Evolutionary conservation across 1,140 invertebrate species (phyloP), one percentile per base, ranked within the genome.

Genomic region (Hylyphantes graminicola): DNA sequence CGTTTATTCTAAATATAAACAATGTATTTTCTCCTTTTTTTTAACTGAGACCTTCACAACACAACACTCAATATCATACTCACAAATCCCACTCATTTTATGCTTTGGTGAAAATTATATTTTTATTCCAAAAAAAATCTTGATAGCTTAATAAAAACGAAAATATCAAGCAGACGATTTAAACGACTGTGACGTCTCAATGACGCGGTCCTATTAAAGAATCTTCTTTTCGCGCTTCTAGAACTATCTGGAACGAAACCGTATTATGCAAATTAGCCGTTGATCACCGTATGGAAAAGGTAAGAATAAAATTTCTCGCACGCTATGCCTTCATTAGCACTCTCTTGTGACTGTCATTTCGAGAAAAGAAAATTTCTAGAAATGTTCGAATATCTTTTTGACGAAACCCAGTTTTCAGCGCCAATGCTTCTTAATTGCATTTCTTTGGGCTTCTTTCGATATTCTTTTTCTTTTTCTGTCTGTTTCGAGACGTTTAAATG

Each of bases 181-280:
- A 17, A 76, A 76, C 51, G 57, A 63, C 57, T 76, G 11, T 76
- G 74, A 76, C 21, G 59, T 50, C 57, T 63, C 74, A 17, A 53
- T 76, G 74, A 76, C 74, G 57, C 15, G 8, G 21, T 53, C 57
- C 15, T 19, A 19, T 8, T 63, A 70, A 70, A 70, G 68, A 53
- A 53, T 50, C 55, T 61, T 17, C n/a, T 59, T 51, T 17, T n/a
- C 59, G 9, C 7, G 35, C 35, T 35, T 35, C 35, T 35, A 35
- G 35, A 35, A 35, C 5, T 35, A 53, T 70, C 68, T 53, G 50
- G 19, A 21, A 12, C 0, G 50, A 51, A 63, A 48, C 35, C 74
- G 15, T 76, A 76, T 76, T 76, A 76, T 76, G 74, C 74, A 76
- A 76, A 76, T 76, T 76, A 76, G 74, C 35, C 64, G 61, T 76